phyloP scores from a whole-genome alignment of 1,140 invertebrate genomes.

The Potamilus streckersoni region DNA sequence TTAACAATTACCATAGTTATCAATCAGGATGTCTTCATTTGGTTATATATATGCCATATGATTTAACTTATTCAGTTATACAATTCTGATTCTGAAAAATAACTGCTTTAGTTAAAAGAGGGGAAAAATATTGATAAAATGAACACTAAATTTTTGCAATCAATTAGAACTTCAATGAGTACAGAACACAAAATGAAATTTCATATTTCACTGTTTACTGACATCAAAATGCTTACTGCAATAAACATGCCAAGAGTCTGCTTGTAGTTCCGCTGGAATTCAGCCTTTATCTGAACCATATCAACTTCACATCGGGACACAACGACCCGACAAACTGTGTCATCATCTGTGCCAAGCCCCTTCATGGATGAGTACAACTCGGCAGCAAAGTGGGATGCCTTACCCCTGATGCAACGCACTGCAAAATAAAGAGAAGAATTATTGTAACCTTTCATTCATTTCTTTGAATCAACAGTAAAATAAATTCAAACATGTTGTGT shows the following conservation, averaged over 20 bases:
- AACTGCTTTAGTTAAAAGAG: not conserved
- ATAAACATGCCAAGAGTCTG: constrained; percentile 60
- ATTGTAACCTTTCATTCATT: not conserved
- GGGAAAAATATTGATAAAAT: not conserved
- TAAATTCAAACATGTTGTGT: too few relatives aligned
- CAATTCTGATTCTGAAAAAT: not conserved
- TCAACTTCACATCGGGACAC: constrained; percentile 70
- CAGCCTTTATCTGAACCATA: constrained; percentile 71
- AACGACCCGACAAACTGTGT: constrained; percentile 64
- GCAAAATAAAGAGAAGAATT: constrained; percentile 29
- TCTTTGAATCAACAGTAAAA: not conserved
- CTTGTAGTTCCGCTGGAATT: constrained; percentile 66
- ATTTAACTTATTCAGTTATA: too few relatives aligned
- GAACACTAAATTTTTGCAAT: not conserved
- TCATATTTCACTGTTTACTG: constrained; percentile 1
- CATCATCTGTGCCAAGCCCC: constrained; percentile 70
- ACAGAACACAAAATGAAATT: not conserved
- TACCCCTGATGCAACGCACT: constrained; percentile 62
- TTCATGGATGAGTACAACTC: constrained; percentile 67
- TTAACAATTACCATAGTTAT: constrained; percentile 11
- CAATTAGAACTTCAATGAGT: constrained; percentile 1
- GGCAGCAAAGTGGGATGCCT: constrained; percentile 64
- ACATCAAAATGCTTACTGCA: constrained; percentile 46
- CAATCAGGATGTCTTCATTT: too few relatives aligned
- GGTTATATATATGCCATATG: too few relatives aligned